Conservation (phyloP, 2,888 invertebrate species). For the Archips crataeganus region DNA sequence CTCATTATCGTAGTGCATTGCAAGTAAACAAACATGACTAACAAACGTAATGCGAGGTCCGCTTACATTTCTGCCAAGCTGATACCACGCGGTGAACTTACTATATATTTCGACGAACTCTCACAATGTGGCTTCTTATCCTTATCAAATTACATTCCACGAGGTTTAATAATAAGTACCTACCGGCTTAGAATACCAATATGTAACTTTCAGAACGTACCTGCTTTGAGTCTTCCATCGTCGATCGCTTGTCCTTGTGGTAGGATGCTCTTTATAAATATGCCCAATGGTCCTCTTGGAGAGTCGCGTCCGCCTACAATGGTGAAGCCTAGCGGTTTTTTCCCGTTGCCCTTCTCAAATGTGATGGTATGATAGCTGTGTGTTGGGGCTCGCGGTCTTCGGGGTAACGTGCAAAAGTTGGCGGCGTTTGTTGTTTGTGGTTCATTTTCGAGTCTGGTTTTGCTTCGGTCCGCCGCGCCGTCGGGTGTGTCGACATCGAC, state of each 20-base stretch:
- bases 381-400: constrained; percentile 88
- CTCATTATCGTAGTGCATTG: constrained; percentile 37
- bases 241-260: constrained; percentile 94
- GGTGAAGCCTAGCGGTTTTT: constrained; percentile 95
- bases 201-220: constrained; percentile 69
- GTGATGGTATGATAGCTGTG: constrained; percentile 90
- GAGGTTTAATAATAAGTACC: constrained; percentile 45
- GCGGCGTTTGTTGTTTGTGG: constrained; percentile 79
- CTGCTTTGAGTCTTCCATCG: constrained; percentile 93
- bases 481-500: constrained; percentile 77
- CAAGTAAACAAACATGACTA: constrained; percentile 46
- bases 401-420: constrained; percentile 91
- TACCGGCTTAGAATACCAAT: constrained; percentile 37
- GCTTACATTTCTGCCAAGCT: constrained; percentile 53
- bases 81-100: constrained; percentile 55
- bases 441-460: constrained; percentile 71
- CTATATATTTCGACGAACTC: constrained; percentile 59
- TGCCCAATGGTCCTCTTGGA: constrained; percentile 93
- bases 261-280: constrained; percentile 94
- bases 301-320: constrained; percentile 95
- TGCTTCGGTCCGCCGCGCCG: constrained; percentile 61
- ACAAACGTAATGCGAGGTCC: constrained; percentile 47
- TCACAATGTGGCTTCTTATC: constrained; percentile 61
- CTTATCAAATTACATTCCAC: constrained; percentile 68
- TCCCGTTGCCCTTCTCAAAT: constrained; percentile 92